Evolutionary conservation across 2,797 vertebrate species (phyloP), one percentile per base, ranked within the genome.

Genomic region (Centropyge bicolor): DNA sequence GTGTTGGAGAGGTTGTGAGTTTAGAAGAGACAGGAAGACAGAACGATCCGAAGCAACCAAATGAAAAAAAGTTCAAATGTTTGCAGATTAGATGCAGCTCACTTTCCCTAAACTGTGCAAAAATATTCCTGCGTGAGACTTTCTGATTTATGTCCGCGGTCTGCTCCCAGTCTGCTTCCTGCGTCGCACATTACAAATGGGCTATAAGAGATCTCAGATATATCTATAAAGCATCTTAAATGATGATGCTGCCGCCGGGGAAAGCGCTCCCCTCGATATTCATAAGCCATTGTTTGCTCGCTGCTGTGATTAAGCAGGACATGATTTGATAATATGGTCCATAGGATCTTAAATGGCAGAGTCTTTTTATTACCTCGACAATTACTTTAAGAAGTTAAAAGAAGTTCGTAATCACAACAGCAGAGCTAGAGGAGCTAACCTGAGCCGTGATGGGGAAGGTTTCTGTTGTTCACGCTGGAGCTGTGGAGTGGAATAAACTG

Each of bases 141-240:
- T 69, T 51, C 64, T 89, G 91, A 90, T 90, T 91, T 85, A 91
- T 91, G 81, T 52, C 70, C 68, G 38, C 27, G 77, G 78, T 74
- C 81, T 76, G 74, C 70, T 70, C 77, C 36, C 78, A 45, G 70
- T 80, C 78, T 87, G 82, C 67, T 78, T 71, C 49, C 65, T 40
- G 54, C 65, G 76, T 83, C 31, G 55, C 71, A 60, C 70, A 80
- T 86, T 88, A 83, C 46, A 76, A 88, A 85, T 65, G 81, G 84
- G 51, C 48, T 59, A 40, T 74, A 69, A 56, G 59, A 88, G 72
- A 84, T 84, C 71, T 27, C 74, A 78, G 70, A 91, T 81, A 76
- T 76, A 83, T 85, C 79, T 82, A 75, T 85, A 79, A 87, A 84
- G 71, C 78, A 86, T 85, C 74, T 75, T 86, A 84, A 91, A 82